Evolutionary conservation across 1,140 invertebrate species (phyloP), one percentile per base, ranked within the genome.

Genomic region (Lasaia peninsularis): DNA sequence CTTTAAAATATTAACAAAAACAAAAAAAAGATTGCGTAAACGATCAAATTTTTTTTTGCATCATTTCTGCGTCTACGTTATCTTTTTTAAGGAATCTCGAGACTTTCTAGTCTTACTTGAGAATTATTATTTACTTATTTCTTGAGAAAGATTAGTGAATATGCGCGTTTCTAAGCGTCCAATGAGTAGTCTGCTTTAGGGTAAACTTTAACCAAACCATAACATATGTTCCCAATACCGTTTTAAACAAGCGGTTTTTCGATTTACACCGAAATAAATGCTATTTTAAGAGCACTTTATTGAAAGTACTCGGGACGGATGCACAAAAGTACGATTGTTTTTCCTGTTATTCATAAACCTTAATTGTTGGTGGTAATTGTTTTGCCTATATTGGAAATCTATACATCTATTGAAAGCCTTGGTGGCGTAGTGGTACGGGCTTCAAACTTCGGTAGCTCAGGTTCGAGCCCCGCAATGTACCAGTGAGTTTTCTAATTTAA

Each of bases 251-350:
- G 20, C 44, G 44, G 44, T 48, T 48, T 24, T 48, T 48, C 44
- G 44, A 48, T 48, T 48, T 44, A 20, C 11, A 20, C 40, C 20
- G 18, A 44, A 44, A 44, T 20, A 18, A 44, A 44, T 44, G 40
- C 40, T 44, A 44, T 44, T 44, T 44, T 44, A 20, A 44, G 40
- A 44, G 40, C 40, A 44, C 40, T 44, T 44, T 44, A 44, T 20
- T 18, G 20, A 3, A 20, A 44, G 8, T 11, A 20, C 40, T 20
- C 6, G 3, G 16, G 20, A 44, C 40, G 40, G 40, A 44, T 44
- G 40, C 20, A 44, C 16, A 0, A 10, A 44, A 44, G 20, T 18
- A 44, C 40, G 20, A 44, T 44, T 44, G 40, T 44, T 44, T 44
- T 20, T 11, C 18, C 18, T n/a, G 18, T 16, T 16, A 48, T 20